Evolutionary conservation across 2,888 invertebrate genomes (phyloP), one percentile per base, ranked within the genome.

Genomic region (Pherbina coryleti): DNA sequence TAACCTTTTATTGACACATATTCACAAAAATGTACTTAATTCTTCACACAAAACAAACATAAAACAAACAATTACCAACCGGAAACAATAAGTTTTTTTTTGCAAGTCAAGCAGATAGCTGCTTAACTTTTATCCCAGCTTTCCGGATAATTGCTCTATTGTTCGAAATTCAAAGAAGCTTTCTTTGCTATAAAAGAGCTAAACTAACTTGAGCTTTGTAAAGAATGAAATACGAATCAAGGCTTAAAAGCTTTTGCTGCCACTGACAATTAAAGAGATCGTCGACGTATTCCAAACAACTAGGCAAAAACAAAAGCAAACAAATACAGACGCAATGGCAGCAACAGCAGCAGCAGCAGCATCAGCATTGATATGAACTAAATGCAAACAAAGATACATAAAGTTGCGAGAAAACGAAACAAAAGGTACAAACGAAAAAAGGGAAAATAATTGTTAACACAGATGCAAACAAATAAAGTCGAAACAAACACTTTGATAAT

Each of bases 221-320:
- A 44, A 11, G 14, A 44, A 44, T 44, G 55, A 60, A 60, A 60
- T 60, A 60, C 11, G 25, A 60, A 25, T 25, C 57, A 60, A 22
- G 25, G 9, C 57, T 60, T 60, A 60, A 60, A 60, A 60, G 57
- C 57, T 60, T 60, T 28, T 60, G 57, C 57, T 28, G 57, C 25
- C 25, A 60, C 57, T 25, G 57, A 60, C 22, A 60, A 60, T 25
- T 25, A 60, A 60, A 22, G 28, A 22, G 22, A 60, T 25, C 44
- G 44, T 14, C 57, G 57, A 60, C 11, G 19, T 22, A n/a, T 22
- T 22, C 19, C 55, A 60, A 28, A 19, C 19, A 55, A 22, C 19
- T 19, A 55, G 19, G 3, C 19, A 8, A 55, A 19, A 22, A 55
- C n/a, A 55, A 22, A 55, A 55, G 28, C 14, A 60, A 22, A 60